Evolutionary conservation across 2,888 invertebrate species (phyloP), one percentile per base, ranked within the genome.

Genomic region (Sarcophaga variegata): DNA sequence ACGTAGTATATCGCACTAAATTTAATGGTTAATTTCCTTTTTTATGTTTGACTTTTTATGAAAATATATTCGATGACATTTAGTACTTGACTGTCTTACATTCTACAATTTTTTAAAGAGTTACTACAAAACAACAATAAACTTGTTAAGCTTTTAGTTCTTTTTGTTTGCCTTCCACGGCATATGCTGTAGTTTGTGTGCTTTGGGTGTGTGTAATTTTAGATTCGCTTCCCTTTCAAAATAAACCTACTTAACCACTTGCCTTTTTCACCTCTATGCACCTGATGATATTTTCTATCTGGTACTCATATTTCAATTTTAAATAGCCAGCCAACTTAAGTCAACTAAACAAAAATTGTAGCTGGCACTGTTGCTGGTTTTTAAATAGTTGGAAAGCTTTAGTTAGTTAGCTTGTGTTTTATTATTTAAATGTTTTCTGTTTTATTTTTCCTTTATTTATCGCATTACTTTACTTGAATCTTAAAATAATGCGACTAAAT

Each of bases 291-390:
- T 67, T 72, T 80, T 63, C 22, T 62, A 27, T 25, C 17, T 77
- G 72, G 6, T 66, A 20, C 81, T 87, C 87, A 79, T 81, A 81
- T 87, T 87, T 79, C 84, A 87, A 81, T 75, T 75, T 81, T 67
- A 76, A 80, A 63, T 81, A 76, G 80, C 59, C 62, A 37, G 37
- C 64, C 49, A 14, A 49, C 49, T 49, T 49, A 54, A 54, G 37
- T 37, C 37, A 37, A 2, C 54, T 54, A 54, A 49, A 54, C 3
- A 14, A 54, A 54, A 54, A 54, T 54, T 54, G 54, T 54, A 14
- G 59, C 14, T 49, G 49, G 11, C 49, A 11, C 67, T 77, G 14
- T 54, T 60, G 3, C 47, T 66, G 49, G 25, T 45, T 75, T 63
- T 75, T 60, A 37, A 37, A 37, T 27, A 37, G 8, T 37, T 37